A percentile compares a stretch with the other conserved stretches of the same genome.
Conservation (phyloP, 2,888 invertebrate species). For the Brachylomia viminalis region DNA sequence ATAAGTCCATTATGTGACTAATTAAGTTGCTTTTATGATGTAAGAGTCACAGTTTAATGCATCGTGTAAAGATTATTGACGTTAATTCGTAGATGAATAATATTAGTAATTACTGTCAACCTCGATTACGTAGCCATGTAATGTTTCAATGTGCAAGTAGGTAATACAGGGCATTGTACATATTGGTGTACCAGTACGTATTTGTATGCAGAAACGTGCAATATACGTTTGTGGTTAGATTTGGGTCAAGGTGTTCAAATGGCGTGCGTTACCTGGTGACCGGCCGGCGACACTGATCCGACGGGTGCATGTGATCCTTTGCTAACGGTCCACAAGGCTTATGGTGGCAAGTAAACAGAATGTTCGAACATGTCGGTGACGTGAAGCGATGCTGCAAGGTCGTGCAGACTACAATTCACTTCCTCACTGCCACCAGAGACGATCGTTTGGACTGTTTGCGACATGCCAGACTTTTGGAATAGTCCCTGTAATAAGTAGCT, state of each 20-base stretch:
- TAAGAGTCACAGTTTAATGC: neutral
- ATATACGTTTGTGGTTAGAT: constrained; percentile 19
- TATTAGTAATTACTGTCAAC: constrained; percentile 14
- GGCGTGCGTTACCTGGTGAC: constrained; percentile 43
- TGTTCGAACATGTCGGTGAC: constrained; percentile 11
- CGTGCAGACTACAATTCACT: constrained; percentile 19
- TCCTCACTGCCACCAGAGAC: neutral
- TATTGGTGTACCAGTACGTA: constrained; percentile 16
- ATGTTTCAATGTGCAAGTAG: constrained; percentile 26
- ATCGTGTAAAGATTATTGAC: neutral
- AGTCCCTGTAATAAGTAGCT: neutral
- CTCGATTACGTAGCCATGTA: constrained; percentile 6
- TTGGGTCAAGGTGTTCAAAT: constrained; percentile 52
- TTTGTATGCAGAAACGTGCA: constrained; percentile 46
- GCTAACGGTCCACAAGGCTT: constrained; percentile 14
- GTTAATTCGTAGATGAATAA: constrained; percentile 28
- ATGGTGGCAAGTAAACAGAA: constrained; percentile 4
- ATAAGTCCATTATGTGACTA: constrained; percentile 14
- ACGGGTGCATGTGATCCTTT: constrained; percentile 6
- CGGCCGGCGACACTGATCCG: constrained; percentile 1
- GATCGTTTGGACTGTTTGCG: neutral
- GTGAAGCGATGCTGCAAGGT: constrained; percentile 18
- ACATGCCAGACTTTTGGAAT: neutral
- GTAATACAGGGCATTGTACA: constrained; percentile 17
- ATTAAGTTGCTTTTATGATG: constrained; percentile 18